Conservation (phyloP, 2,113 vertebrate genomes). For the mouse (Mus musculus) region GRCm39 chr5:72649501-72650000, state of each 20-base stretch:
- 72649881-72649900: background rate
- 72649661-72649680: no score
- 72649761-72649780: background rate
- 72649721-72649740: background rate
- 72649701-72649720: background rate
- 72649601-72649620: no score
- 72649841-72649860: fast-evolving
- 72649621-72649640: no score
- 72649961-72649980: background rate
- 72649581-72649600: no score
- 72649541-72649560: no score
- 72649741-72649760: background rate
- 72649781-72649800: background rate
- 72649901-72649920: background rate
- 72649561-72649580: no score
- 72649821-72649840: background rate
- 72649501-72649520: no score
- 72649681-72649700: background rate
- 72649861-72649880: background rate
- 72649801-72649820: background rate
- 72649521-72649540: no score
- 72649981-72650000: background rate
- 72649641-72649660: background rate
- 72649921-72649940: background rate
- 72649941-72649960: background rate